Percentiles rank a stretch among this genome's conserved stretches.
Evolutionary conservation across 1,140 invertebrate species (phyloP).

Genomic region (Drosophila rufa): DNA sequence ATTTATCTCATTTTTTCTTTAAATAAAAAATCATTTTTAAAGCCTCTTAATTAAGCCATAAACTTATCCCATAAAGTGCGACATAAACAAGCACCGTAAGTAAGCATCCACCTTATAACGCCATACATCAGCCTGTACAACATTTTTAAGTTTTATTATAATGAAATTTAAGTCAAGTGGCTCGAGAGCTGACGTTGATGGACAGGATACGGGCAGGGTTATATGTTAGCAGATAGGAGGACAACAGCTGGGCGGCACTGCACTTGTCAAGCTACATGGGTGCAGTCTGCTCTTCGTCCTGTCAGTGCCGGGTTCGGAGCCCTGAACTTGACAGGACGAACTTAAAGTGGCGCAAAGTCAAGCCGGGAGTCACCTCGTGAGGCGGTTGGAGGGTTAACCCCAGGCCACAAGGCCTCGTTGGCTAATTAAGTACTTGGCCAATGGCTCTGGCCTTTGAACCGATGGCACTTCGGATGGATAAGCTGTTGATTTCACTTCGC

Average conservation of each 20-base stretch:
- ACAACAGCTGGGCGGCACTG: slow-evolving; percentile 18
- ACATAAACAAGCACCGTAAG: background rate
- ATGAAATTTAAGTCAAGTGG: slow-evolving; percentile 29
- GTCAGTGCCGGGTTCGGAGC: slow-evolving; percentile 12
- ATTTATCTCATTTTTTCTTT: background rate
- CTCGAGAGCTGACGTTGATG: slow-evolving; percentile 33
- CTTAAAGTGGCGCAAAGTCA: slow-evolving; percentile 31
- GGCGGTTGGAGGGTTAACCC: slow-evolving; percentile 2
- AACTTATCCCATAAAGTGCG: background rate
- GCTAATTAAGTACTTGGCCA: slow-evolving; percentile 49
- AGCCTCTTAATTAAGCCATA: background rate
- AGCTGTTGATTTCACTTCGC: slow-evolving; percentile 24
- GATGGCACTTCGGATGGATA: slow-evolving; percentile 21
- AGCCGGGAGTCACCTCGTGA: slow-evolving; percentile 3
- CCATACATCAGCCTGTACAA: background rate
- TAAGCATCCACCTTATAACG: background rate
- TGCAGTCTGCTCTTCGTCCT: slow-evolving; percentile 22
- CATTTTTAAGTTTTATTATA: slow-evolving; percentile 22
- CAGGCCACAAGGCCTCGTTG: slow-evolving; percentile 16
- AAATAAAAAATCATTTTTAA: background rate
- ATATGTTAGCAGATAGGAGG: background rate
- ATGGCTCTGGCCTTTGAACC: slow-evolving; percentile 24
- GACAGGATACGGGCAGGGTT: slow-evolving; percentile 13
- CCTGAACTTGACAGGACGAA: slow-evolving; percentile 40
- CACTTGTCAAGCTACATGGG: slow-evolving; percentile 40